Base-by-base conservation (phyloP, 2,888 invertebrate genomes). In the Geophilus truncorum region DNA sequence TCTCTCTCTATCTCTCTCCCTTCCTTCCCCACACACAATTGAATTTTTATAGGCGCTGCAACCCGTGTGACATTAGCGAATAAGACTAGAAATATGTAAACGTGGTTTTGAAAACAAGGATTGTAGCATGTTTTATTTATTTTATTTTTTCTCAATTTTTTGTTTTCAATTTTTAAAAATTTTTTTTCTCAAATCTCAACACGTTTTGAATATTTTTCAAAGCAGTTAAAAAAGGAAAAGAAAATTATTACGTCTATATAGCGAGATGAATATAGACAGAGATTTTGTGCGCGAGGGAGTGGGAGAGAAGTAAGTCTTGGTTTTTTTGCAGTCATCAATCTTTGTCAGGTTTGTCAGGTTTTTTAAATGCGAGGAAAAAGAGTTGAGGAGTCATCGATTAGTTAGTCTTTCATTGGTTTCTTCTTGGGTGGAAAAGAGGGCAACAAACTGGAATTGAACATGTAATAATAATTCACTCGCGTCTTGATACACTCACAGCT, bases 291-390 rank as follows among this genome's bases (percentile, higher is more conserved):
- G 18, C 18, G 23, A 57, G 23, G 23, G 57, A 23, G 57, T 18
- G 23, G 18, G 2, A n/a, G n/a, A n/a, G 57, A 57, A 57, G 21
- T 51, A 51, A 51, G 51, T 51, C 51, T 51, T 15, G 21, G 21
- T n/a, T 57, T 57, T 57, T 57, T 57, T 57, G 57, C 23, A 57
- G 57, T 57, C 57, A 57, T 57, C 57, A 57, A 57, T 57, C 57
- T 57, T 18, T 57, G 57, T 57, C 57, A 57, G 3, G 57, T 57
- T 57, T 57, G 57, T 57, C 57, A 57, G 57, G 9, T 57, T 57
- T 57, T 57, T 57, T 21, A 57, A 57, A 40, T 40, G 36, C 10
- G 9, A 18, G 15, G 9, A 57, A 57, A 57, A 57, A 57, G 57
- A 57, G 57, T 57, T 57, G 57, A 57, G 9, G 57, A 57, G 57